Percentiles rank a stretch among this genome's conserved stretches.
phyloP scores from a whole-genome alignment of 2,113 vertebrate genomes.

The Tringa solitaria region DNA sequence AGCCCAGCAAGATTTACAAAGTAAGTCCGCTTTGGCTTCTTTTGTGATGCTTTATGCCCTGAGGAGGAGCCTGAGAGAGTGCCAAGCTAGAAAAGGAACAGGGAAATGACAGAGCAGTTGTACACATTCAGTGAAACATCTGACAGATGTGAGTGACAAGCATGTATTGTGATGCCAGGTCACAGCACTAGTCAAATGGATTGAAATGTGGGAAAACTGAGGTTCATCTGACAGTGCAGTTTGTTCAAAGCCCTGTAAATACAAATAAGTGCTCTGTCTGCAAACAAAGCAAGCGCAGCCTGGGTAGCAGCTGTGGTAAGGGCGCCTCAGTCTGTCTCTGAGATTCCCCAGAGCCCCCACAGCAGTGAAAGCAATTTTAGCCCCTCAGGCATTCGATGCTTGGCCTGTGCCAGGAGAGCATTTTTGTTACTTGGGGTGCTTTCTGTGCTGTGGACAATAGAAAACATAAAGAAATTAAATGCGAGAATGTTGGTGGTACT shows the following conservation, averaged over 20 bases:
- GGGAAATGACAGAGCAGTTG: neutral
- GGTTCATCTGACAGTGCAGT: neutral
- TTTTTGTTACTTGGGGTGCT: neutral
- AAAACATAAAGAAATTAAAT: neutral
- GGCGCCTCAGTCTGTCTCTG: neutral
- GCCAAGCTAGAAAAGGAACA: neutral
- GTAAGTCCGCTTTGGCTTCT: neutral
- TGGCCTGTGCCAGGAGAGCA: neutral
- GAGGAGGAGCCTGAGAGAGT: neutral
- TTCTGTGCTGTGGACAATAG: neutral
- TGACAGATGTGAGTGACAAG: neutral
- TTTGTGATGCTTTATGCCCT: neutral
- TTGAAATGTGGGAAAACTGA: slow-evolving; percentile 7
- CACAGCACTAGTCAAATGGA: neutral
- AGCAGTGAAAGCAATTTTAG: neutral
- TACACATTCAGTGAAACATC: neutral
- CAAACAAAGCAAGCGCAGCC: slow-evolving; percentile 22
- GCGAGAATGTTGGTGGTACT: neutral
- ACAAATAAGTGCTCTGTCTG: neutral
- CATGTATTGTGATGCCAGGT: neutral
- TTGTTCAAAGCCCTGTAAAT: slow-evolving; percentile 10
- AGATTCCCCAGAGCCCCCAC: neutral
- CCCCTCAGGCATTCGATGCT: neutral
- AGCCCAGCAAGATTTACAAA: neutral
- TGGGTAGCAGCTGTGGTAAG: neutral